Conservation (phyloP, 2,888 invertebrate species). For the Agrilus cyanescens region DNA sequence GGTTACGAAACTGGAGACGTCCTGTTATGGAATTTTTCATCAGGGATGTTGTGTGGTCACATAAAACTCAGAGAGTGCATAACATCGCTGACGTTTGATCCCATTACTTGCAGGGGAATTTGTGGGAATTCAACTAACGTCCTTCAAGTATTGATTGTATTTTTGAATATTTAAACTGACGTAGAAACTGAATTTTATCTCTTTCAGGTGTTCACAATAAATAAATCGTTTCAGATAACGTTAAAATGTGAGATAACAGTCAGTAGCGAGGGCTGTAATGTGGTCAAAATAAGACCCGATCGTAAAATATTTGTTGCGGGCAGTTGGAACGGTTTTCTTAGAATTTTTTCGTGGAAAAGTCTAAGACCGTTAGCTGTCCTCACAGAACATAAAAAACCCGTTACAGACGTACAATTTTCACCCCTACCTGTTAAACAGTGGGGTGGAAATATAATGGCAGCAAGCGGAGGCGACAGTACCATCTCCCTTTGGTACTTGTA, state of each 20-base stretch:
- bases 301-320: conserved; percentile 61
- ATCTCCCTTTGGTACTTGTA: conserved; percentile 74
- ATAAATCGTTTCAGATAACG: conserved; percentile 42
- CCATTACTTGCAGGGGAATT: conserved; percentile 51
- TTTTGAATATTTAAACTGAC: not conserved
- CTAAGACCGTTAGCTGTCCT: conserved; percentile 59
- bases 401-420: conserved; percentile 64
- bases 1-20: conserved; percentile 67
- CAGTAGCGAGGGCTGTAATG: conserved; percentile 64
- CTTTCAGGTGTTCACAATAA: conserved; percentile 40
- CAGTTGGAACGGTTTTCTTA: conserved; percentile 65
- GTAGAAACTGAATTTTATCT: no score
- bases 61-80: conserved; percentile 51
- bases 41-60: conserved; percentile 44
- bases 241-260: conserved; percentile 50
- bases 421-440: conserved; percentile 47
- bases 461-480: conserved; percentile 60
- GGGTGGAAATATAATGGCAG: conserved; percentile 69
- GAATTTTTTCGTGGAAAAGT: conserved; percentile 69
- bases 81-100: conserved; percentile 60
- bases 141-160: conserved; percentile 34
- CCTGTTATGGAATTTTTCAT: conserved; percentile 57
- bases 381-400: conserved; percentile 56
- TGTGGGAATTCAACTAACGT: conserved; percentile 52
- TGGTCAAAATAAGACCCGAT: conserved; percentile 54